These are phyloP conservation scores for Pedicia rivosa DNA, from an alignment of 2,888 invertebrate genomes.

Conservation along the genomic window DNA sequence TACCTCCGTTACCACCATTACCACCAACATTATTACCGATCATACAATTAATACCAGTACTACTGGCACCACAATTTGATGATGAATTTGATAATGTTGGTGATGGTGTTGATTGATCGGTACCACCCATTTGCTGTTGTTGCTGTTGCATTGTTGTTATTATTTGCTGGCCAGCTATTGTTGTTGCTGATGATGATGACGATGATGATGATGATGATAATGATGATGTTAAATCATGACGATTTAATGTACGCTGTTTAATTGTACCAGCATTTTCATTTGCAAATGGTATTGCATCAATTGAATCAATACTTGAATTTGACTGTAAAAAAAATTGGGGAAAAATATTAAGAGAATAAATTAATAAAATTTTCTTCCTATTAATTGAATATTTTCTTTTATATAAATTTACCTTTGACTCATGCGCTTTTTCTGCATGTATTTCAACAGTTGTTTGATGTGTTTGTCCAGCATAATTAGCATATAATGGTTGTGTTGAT, in stretches of 20 bases:
- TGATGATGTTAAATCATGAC: slow-evolving; percentile 31
- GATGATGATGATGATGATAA: slow-evolving; percentile 24
- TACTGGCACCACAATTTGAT: slow-evolving; percentile 2
- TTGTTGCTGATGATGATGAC: slow-evolving; percentile 30
- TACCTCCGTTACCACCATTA: slow-evolving; percentile 6
- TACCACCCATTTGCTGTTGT: slow-evolving; percentile 8
- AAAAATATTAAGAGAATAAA: too few relatives aligned
- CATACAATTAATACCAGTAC: slow-evolving; percentile 3
- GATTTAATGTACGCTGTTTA: slow-evolving; percentile 55
- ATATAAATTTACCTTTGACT: slow-evolving; percentile 25
- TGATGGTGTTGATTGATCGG: slow-evolving; percentile 9
- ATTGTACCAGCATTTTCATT: slow-evolving; percentile 98
- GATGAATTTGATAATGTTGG: slow-evolving; percentile 8
- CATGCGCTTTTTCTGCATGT: slow-evolving; percentile 32
- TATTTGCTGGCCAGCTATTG: slow-evolving; percentile 19
- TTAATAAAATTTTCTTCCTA: too few relatives aligned
- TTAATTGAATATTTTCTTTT: too few relatives aligned
- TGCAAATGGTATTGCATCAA: slow-evolving; percentile 88
- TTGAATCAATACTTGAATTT: slow-evolving; percentile 86
- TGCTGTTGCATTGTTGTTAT: slow-evolving; percentile 3
- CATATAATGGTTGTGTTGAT: slow-evolving; percentile 27
- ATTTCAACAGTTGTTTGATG: slow-evolving; percentile 45
- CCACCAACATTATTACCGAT: slow-evolving; percentile 6
- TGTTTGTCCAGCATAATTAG: slow-evolving; percentile 28
- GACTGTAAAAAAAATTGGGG: slow-evolving; percentile 49